A percentile compares a stretch with the other conserved stretches of the same genome.
Conservation (phyloP, 2,113 vertebrate species). For the Fulmarus glacialis region DNA sequence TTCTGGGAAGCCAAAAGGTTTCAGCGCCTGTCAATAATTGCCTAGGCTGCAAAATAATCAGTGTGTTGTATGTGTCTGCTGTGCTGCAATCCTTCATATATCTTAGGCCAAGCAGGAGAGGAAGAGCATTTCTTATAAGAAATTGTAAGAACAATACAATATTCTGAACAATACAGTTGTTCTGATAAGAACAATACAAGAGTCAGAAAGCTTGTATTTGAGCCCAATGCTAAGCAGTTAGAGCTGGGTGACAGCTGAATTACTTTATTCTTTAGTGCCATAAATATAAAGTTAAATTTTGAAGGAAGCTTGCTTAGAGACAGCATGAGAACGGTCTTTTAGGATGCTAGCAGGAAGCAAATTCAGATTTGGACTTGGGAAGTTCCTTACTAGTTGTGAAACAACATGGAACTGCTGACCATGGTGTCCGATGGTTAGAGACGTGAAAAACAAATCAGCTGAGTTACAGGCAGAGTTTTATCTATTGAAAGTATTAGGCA, state of each 20-base stretch:
- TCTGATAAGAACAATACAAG: no score
- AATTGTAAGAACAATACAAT: neutral
- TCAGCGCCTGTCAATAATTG: neutral
- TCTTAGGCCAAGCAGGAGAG: neutral
- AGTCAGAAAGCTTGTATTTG: neutral
- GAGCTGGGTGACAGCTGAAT: neutral
- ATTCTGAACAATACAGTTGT: no score
- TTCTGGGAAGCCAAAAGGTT: neutral
- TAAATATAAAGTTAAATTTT: neutral
- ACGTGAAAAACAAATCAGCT: neutral
- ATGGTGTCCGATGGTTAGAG: neutral
- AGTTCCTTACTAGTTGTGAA: neutral
- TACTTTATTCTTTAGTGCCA: neutral
- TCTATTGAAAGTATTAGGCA: neutral
- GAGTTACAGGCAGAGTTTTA: neutral
- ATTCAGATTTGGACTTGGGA: neutral
- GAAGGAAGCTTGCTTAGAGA: neutral
- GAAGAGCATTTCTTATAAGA: neutral
- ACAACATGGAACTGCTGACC: neutral
- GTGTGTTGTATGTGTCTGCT: neutral
- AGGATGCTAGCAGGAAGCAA: neutral
- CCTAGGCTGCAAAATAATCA: neutral
- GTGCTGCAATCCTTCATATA: neutral
- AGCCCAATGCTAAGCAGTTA: neutral
- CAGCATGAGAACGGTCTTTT: neutral